Evolutionary conservation across 2,888 invertebrate genomes (phyloP).

Genomic region (Phorcus lineatus): DNA sequence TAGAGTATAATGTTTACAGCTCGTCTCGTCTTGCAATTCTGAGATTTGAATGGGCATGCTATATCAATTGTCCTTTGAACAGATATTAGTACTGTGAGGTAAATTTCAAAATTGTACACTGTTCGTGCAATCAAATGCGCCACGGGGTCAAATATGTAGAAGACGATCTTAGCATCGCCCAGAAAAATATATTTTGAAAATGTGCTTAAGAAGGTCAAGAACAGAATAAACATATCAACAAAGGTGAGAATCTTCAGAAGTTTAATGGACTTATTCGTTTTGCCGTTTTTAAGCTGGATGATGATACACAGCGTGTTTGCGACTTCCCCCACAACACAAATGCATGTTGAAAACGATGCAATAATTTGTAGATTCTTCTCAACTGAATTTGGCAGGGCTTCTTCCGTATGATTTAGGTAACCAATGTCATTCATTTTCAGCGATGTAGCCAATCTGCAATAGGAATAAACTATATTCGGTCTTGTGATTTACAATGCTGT

Average conservation of each 20-base stretch:
- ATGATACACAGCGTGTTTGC: no score
- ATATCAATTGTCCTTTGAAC: neutral
- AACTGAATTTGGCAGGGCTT: no score
- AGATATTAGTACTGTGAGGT: neutral
- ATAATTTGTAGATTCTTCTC: no score
- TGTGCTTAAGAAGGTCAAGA: neutral
- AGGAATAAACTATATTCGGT: no score
- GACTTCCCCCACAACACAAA: no score
- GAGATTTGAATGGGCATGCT: neutral
- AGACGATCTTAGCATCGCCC: neutral
- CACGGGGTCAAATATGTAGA: neutral
- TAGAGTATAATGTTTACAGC: neutral
- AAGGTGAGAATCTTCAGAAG: neutral
- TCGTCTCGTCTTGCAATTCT: neutral
- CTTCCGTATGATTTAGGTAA: no score
- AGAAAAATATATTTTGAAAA: neutral
- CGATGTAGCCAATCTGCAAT: no score
- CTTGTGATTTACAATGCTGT: no score
- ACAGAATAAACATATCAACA: neutral
- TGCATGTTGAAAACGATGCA: no score
- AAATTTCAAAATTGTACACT: neutral
- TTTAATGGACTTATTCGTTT: no score
- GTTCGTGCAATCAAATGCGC: neutral
- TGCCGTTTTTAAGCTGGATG: no score
- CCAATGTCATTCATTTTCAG: no score